Conservation (phyloP, 2,888 invertebrate species). For the Tipula lateralis region DNA sequence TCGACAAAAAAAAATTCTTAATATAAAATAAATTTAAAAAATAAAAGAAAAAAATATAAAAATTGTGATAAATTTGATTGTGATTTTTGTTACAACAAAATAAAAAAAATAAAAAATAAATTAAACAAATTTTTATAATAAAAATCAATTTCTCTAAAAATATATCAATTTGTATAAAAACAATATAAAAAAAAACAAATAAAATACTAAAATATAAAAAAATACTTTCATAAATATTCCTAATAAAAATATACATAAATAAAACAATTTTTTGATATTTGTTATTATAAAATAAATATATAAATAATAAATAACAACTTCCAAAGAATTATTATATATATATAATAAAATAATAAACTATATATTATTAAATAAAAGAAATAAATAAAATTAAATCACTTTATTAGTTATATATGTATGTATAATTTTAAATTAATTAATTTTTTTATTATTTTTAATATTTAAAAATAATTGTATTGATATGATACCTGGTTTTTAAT, state of each 20-base stretch:
- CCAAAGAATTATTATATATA: constrained; percentile 12
- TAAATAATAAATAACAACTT: not conserved
- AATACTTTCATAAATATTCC: not conserved
- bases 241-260: not conserved
- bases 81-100: constrained; percentile 24
- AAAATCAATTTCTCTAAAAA: constrained; percentile 14
- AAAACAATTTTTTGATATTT: constrained; percentile 13
- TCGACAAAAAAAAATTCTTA: constrained; percentile 5
- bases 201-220: not conserved
- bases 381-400: not conserved
- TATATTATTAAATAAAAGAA: not conserved
- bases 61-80: constrained; percentile 24
- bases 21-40: not conserved
- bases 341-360: not conserved
- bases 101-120: not conserved
- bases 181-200: not conserved
- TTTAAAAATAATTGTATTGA: not conserved
- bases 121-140: not conserved
- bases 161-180: not conserved
- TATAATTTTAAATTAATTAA: not conserved
- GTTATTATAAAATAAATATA: constrained; percentile 11
- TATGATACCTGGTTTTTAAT: not conserved
- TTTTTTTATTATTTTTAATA: constrained; percentile 20
- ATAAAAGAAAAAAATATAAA: not conserved
- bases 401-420: not conserved